phyloP scores from a whole-genome alignment of 2,888 invertebrate genomes.

The Drosophila greeni region DNA sequence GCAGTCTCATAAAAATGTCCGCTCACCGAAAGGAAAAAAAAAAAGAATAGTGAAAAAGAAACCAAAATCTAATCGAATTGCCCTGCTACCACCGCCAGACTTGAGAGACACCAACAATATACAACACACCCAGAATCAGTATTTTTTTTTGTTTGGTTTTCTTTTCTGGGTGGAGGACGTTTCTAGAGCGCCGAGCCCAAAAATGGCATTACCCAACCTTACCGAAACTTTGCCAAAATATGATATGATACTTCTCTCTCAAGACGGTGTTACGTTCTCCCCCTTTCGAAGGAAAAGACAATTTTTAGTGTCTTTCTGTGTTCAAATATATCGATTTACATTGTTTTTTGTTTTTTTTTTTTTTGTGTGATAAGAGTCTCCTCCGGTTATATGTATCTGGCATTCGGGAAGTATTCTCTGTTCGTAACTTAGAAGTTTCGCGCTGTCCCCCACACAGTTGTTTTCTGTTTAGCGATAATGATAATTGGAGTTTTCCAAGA shows the following conservation, averaged over 20 bases:
- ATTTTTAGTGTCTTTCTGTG: conserved; percentile 66
- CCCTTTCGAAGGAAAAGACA: conserved; percentile 12
- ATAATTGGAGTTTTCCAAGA: conserved; percentile 71
- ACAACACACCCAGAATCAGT: conserved; percentile 37
- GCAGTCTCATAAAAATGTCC: conserved; percentile 64
- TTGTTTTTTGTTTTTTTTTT: conserved; percentile 32
- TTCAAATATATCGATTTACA: conserved; percentile 68
- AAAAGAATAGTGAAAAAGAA: conserved; percentile 24
- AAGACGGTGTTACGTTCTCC: conserved; percentile 4
- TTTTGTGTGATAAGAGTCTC: conserved; percentile 41
- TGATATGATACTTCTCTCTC: conserved; percentile 16
- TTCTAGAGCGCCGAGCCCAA: conserved; percentile 19
- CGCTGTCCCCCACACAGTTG: conserved; percentile 41
- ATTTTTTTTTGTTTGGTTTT: conserved; percentile 7
- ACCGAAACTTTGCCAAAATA: conserved; percentile 27
- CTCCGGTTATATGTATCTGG: conserved; percentile 16
- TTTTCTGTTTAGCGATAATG: conserved; percentile 59
- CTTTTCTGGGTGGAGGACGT: conserved; percentile 16
- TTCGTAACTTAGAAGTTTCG: conserved; percentile 53
- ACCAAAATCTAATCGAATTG: conserved; percentile 43
- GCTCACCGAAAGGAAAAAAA: conserved; percentile 15
- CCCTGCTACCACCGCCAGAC: conserved; percentile 27
- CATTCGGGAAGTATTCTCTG: conserved; percentile 50
- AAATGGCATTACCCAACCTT: conserved; percentile 23
- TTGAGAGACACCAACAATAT: conserved; percentile 19